phyloP scores from a whole-genome alignment of 2,797 vertebrate species.

The Halcyon smyrnensis region DNA sequence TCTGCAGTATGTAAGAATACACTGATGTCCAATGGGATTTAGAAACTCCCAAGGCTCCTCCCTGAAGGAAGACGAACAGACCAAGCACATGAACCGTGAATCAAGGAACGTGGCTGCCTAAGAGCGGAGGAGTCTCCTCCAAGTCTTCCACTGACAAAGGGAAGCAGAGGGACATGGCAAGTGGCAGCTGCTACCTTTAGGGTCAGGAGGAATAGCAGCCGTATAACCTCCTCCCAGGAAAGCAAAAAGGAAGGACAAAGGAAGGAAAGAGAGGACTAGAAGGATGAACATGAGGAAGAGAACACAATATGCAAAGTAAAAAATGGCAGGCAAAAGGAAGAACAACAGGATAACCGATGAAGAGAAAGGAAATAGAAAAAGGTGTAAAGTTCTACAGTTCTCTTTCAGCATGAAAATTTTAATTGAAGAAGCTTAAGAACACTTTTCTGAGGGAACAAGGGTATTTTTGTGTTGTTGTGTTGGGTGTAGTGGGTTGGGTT shows the following conservation, averaged over 20 bases:
- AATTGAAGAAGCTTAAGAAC: neutral
- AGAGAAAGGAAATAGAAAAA: neutral
- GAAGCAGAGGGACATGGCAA: neutral
- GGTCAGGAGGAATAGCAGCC: neutral
- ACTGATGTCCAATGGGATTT: neutral
- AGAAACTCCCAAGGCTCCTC: neutral
- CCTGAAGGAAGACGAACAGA: neutral
- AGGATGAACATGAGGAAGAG: neutral
- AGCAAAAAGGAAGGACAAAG: neutral
- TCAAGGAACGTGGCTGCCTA: neutral
- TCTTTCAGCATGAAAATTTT: neutral
- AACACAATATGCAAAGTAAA: neutral
- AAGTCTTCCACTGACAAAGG: neutral
- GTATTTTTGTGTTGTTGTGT: neutral
- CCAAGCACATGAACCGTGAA: neutral
- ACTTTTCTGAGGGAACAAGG: neutral
- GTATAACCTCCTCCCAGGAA: neutral
- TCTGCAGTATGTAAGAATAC: neutral
- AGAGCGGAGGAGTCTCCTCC: neutral
- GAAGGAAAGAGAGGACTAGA: neutral
- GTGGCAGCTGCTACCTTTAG: neutral
- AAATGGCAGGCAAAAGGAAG: neutral
- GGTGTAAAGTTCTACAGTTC: neutral
- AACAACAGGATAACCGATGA: neutral
- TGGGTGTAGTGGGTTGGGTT: fast-evolving